phyloP scores from a whole-genome alignment of 1,140 invertebrate species.

The Marisa cornuarietis region DNA sequence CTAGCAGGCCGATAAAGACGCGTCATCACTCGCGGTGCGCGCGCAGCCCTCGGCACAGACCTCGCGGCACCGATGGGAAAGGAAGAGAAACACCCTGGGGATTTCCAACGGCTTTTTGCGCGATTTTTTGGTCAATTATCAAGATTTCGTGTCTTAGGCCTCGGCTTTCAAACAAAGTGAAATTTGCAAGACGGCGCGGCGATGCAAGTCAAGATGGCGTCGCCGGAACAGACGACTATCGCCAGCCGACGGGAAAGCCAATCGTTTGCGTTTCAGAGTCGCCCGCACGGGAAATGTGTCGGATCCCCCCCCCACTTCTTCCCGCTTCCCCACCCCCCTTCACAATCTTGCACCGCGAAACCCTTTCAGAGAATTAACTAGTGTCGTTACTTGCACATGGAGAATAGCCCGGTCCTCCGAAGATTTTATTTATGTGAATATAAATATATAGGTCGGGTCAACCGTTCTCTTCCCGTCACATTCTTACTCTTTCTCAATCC shows the following conservation, averaged over 20 bases:
- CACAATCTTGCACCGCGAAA: conserved; percentile 14
- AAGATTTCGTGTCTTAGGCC: conserved; percentile 18
- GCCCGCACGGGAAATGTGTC: too few relatives aligned
- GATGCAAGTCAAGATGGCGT: conserved; percentile 25
- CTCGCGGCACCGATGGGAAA: background rate
- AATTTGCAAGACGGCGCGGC: conserved; percentile 26
- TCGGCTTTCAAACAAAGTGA: conserved; percentile 27
- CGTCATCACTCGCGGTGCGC: conserved; percentile 16
- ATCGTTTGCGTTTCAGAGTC: too few relatives aligned
- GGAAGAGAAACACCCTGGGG: background rate
- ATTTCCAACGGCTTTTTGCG: conserved; percentile 14
- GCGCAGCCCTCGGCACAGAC: background rate
- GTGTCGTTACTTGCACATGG: conserved; percentile 5
- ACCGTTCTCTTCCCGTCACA: too few relatives aligned
- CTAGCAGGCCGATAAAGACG: conserved; percentile 19
- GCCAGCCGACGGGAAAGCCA: background rate
- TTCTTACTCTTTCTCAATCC: background rate
- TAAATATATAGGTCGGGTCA: too few relatives aligned
- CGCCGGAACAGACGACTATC: conserved; percentile 15
- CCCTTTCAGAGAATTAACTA: conserved; percentile 21
- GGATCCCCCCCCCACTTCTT: too few relatives aligned
- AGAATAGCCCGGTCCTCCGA: too few relatives aligned
- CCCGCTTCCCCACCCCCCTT: background rate
- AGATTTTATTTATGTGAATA: too few relatives aligned
- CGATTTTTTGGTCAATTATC: conserved; percentile 26